A percentile compares a stretch with the other conserved stretches of the same genome.
Evolutionary conservation across 2,888 invertebrate genomes (phyloP).

Genomic region (Mythimna impura): DNA sequence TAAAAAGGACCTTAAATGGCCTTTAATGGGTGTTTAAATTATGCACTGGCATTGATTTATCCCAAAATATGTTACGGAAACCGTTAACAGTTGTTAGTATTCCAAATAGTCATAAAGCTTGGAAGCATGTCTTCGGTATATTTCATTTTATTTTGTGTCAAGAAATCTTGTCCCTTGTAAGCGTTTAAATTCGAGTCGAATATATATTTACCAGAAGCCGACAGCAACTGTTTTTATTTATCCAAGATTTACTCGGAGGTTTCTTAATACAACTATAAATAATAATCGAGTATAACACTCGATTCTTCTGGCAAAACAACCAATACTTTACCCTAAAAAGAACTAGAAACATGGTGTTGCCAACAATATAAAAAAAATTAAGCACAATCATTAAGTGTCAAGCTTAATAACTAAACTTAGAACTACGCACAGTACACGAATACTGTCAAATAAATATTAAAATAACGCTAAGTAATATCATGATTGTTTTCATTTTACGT

Average conservation of each 20-base stretch:
- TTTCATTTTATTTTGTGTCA: conserved; percentile 27
- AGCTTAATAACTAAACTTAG: conserved; percentile 51
- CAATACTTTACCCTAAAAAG: conserved; percentile 46
- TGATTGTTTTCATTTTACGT: conserved; percentile 48
- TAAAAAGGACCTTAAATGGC: conserved; percentile 20
- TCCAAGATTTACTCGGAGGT: conserved; percentile 10
- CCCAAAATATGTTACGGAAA: conserved; percentile 10
- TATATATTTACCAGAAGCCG: conserved; percentile 27
- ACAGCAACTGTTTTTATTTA: conserved; percentile 14
- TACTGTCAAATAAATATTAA: conserved; percentile 75
- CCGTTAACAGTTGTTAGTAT: not conserved
- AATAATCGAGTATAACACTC: conserved; percentile 20
- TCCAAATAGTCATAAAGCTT: conserved; percentile 34
- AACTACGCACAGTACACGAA: conserved; percentile 69
- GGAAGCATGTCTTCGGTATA: conserved; percentile 37
- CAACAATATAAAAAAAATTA: conserved; percentile 55
- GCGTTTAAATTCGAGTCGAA: conserved; percentile 52
- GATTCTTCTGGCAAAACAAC: conserved; percentile 36
- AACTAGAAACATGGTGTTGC: conserved; percentile 37
- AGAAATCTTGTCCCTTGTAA: conserved; percentile 27
- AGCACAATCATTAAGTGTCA: conserved; percentile 64
- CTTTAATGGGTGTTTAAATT: not conserved
- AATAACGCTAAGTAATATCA: conserved; percentile 71
- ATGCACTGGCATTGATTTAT: not conserved
- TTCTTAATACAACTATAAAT: conserved; percentile 19